Conservation (phyloP, 2,797 vertebrate genomes). For the Cryptoprocta ferox region DNA sequence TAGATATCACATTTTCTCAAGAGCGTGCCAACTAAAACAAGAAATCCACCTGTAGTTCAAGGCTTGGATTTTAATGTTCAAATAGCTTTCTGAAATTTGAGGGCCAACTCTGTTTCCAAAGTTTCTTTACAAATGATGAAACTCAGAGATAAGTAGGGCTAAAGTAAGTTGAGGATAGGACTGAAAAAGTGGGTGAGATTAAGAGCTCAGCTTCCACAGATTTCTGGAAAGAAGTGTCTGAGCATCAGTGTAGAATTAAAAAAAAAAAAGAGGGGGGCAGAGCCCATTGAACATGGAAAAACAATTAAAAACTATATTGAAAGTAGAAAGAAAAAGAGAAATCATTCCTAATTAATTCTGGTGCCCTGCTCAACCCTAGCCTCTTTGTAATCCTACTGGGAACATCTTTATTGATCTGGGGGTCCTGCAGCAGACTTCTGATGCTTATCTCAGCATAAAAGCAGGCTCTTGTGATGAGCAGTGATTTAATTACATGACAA, state of each 20-base stretch:
- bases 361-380: slow-evolving; percentile 92
- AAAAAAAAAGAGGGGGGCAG: slow-evolving; percentile 21
- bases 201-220: slow-evolving; percentile 19
- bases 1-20: background rate
- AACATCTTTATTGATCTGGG: slow-evolving; percentile 96
- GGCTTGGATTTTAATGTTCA: background rate
- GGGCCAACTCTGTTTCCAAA: background rate
- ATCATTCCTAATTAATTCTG: slow-evolving; percentile 95
- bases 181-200: background rate
- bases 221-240: slow-evolving; percentile 65
- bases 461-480: slow-evolving; percentile 94
- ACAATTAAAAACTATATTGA: slow-evolving; percentile 90
- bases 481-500: slow-evolving; percentile 99
- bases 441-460: slow-evolving; percentile 97
- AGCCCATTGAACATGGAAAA: slow-evolving; percentile 87
- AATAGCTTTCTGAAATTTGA: background rate
- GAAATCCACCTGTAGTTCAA: background rate
- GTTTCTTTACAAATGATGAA: background rate
- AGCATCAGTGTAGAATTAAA: slow-evolving; percentile 53
- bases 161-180: background rate
- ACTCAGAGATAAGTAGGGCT: background rate
- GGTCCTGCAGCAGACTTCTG: slow-evolving; percentile 91
- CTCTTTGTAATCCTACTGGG: slow-evolving; percentile 94
- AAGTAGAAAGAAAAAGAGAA: slow-evolving; percentile 91
- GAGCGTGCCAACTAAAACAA: background rate